Percentiles rank a stretch among this genome's conserved stretches.
phyloP scores from a whole-genome alignment of 2,113 vertebrate genomes.

The Electrona antarctica region DNA sequence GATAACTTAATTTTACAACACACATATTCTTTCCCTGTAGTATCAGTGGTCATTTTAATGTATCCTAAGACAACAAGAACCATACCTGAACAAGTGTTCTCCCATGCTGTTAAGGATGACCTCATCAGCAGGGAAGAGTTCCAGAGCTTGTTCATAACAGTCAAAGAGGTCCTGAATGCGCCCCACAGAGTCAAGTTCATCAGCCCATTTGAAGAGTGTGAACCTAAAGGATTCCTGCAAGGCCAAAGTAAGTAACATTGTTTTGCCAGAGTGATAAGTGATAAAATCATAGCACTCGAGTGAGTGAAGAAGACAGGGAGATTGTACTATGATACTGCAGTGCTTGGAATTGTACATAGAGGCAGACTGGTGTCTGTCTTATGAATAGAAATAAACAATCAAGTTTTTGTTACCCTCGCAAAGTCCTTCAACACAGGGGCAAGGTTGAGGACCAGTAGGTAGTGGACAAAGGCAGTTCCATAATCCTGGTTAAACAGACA shows the following conservation, averaged over 20 bases:
- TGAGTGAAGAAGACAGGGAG: neutral
- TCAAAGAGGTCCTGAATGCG: slow-evolving; percentile 92
- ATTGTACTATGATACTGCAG: neutral
- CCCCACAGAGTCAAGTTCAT: slow-evolving; percentile 89
- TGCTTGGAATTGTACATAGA: neutral
- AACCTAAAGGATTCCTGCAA: slow-evolving; percentile 93
- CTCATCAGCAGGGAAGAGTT: slow-evolving; percentile 91
- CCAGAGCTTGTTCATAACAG: slow-evolving; percentile 95
- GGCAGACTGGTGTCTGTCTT: neutral
- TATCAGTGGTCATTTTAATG: too few species aligned
- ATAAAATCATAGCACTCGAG: neutral
- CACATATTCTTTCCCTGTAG: too few species aligned
- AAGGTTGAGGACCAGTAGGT: slow-evolving; percentile 91
- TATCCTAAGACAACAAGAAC: neutral
- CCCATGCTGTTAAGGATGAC: slow-evolving; percentile 98
- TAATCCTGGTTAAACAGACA: slow-evolving; percentile 89
- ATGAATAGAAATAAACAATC: slow-evolving; percentile 10
- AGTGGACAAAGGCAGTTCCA: slow-evolving; percentile 95
- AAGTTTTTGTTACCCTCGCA: slow-evolving; percentile 65
- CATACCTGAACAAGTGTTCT: slow-evolving; percentile 96
- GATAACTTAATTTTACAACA: too few species aligned
- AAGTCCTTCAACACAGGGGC: slow-evolving; percentile 87
- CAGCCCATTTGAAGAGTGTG: slow-evolving; percentile 93
- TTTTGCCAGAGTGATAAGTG: neutral
- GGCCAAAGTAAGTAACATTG: neutral